A percentile compares a stretch with the other conserved stretches of the same genome.
Conservation (phyloP, 2,113 vertebrate species). For the Microcebus tavaratra region DNA sequence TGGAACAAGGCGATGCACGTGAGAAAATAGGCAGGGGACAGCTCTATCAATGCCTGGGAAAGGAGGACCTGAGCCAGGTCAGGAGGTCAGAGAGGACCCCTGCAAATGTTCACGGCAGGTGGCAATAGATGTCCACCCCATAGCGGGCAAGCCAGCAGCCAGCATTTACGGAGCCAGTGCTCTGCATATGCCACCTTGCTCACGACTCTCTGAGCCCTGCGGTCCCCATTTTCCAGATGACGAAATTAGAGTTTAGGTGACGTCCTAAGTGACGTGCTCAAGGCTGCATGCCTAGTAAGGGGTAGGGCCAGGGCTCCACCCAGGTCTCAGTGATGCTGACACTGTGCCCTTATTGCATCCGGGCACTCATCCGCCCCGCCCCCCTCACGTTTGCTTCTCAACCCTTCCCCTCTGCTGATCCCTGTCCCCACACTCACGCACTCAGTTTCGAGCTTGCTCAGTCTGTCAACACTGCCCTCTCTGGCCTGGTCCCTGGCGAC, state of each 20-base stretch:
- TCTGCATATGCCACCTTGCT: accelerated
- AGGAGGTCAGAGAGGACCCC: not conserved
- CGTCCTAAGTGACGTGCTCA: not conserved
- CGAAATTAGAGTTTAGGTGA: not conserved
- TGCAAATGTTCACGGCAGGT: not conserved
- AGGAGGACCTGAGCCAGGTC: not conserved
- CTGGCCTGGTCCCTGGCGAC: not conserved
- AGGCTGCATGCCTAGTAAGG: not conserved
- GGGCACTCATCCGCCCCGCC: too few species aligned
- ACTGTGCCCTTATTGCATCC: not conserved
- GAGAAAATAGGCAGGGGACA: not conserved
- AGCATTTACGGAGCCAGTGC: too few species aligned
- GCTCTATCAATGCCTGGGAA: too few species aligned
- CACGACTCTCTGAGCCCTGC: not conserved
- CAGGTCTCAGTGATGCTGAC: too few species aligned
- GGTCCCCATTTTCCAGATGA: not conserved
- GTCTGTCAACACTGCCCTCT: too few species aligned
- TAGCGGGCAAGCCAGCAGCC: not conserved
- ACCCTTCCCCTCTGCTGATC: not conserved
- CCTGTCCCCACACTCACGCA: not conserved
- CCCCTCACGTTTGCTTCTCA: not conserved
- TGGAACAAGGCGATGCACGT: accelerated
- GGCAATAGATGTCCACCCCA: not conserved
- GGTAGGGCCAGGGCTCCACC: too few species aligned
- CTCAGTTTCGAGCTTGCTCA: too few species aligned